Percentiles rank a stretch among this genome's conserved stretches.
These are phyloP conservation scores for Nipponacmea schrenckii DNA, from an alignment of 2,888 invertebrate genomes.

Conservation along the genomic window DNA sequence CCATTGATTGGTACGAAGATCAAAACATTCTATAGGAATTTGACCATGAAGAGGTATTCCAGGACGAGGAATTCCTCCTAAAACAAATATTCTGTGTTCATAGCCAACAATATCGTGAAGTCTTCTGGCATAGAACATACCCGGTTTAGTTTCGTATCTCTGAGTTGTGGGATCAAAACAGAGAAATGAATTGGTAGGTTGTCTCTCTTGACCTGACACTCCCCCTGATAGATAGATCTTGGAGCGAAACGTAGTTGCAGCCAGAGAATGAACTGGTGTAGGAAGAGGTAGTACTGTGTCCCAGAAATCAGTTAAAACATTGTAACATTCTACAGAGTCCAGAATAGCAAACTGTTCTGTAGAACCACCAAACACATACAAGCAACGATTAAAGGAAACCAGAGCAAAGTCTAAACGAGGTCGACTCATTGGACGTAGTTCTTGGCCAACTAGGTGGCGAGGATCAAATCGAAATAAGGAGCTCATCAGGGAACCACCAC, in stretches of 20 bases:
- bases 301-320: slow-evolving; percentile 62
- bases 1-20: slow-evolving; percentile 61
- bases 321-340: slow-evolving; percentile 64
- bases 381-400: slow-evolving; percentile 49
- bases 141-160: slow-evolving; percentile 56
- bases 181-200: slow-evolving; percentile 57
- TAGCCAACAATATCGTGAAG: slow-evolving; percentile 64
- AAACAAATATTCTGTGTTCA: slow-evolving; percentile 55
- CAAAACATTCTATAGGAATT: slow-evolving; percentile 64
- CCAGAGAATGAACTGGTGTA: slow-evolving; percentile 60
- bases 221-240: slow-evolving; percentile 65
- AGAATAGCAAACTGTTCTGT: slow-evolving; percentile 61
- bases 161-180: slow-evolving; percentile 53
- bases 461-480: slow-evolving; percentile 65
- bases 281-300: slow-evolving; percentile 59
- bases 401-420: slow-evolving; percentile 63
- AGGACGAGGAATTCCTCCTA: slow-evolving; percentile 64
- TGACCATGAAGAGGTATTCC: slow-evolving; percentile 62
- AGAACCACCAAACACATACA: slow-evolving; percentile 64
- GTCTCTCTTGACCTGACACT: slow-evolving; percentile 57
- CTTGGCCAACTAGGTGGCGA: slow-evolving; percentile 60
- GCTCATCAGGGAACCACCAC: slow-evolving; percentile 65
- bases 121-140: slow-evolving; percentile 63
- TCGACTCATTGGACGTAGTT: slow-evolving; percentile 60
- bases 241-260: slow-evolving; percentile 50